Evolutionary conservation across 2,888 invertebrate species (phyloP), one percentile per base, ranked within the genome.

Genomic region (Eristalis intricaria): DNA sequence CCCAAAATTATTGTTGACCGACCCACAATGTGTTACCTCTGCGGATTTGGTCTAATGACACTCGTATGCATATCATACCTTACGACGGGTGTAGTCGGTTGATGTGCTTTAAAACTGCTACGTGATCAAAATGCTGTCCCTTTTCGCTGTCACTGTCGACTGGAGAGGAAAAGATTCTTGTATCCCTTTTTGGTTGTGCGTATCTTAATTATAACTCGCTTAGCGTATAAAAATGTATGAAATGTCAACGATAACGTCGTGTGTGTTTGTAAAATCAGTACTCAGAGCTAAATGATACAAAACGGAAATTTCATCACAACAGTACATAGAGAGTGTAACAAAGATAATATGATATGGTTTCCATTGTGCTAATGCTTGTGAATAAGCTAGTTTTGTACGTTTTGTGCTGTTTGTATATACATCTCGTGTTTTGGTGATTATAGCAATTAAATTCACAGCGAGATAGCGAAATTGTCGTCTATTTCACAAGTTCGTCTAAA

Each of bases 121-220:
- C 82, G 86, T 82, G 82, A 75, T 32, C 22, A 32, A 68, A 73
- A 61, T 40, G 69, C 23, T 75, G 58, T 75, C 74, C 35, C 22
- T 77, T 69, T 78, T 78, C 23, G 43, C 19, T 82, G 69, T 70
- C 69, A 75, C n/a, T 56, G 22, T 50, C 29, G 40, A 29, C 40
- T 70, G 77, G 32, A 76, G 74, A 66, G 69, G 74, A 50, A 19
- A 50, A 50, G 19, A 50, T 50, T 73, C 74, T 74, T 78, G 66
- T 64, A 43, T 56, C 63, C n/a, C 38, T 26, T 64, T 64, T 65
- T 65, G 22, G 22, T 13, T 65, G n/a, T 65, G 85, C 82, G 77
- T 86, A 86, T 86, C 85, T 86, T 74, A 86, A 86, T 86, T 82
- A 82, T 82, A 86, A 86, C 66, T 78, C 86, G 82, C 66, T 78